Base-by-base conservation (phyloP, 2,888 invertebrate species). In the Drosophila ustulata region DNA sequence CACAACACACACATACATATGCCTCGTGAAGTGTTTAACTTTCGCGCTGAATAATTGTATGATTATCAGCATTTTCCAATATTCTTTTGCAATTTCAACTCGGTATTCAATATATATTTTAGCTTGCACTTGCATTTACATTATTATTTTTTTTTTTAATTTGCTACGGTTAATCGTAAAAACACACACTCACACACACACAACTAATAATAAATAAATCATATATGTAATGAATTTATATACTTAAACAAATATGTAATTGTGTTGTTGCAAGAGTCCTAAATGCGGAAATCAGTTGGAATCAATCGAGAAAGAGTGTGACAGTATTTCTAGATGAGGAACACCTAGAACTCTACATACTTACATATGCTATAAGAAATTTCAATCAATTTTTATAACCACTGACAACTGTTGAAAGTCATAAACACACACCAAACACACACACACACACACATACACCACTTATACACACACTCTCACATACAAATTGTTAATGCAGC, bases 191-290 rank as follows among this genome's bases (percentile, higher is more conserved):
- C 18, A 67, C 39, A 57, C 37, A 56, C 23, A 47, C 34, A 56
- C 4, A 59, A 26, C 23, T 45, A 46, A 45, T 18, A 59, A 53
- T 43, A 61, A 61, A 37, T 30, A 34, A 57, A 62, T 64, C 18
- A 52, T 47, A 63, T 53, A 63, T 61, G 52, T 56, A 59, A 41
- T 52, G 49, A 61, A 55, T 61, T 70, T 51, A 58, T 52, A 37
- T 55, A 55, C 25, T 39, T 37, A 26, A 3, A 4, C 4, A n/a
- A 3, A 28, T 72, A 41, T 78, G 55, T 75, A 62, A 69, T 68
- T 78, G 62, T 72, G 75, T 80, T 80, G 66, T 75, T 78, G 57
- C 75, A 66, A 71, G n/a, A 70, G 64, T 78, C 68, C 72, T 68
- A 66, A 68, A 69, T 34, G 37, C 37, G 37, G 37, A 37, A 11